A percentile compares a stretch with the other conserved stretches of the same genome.
These are phyloP conservation scores for Serranus cabrilla DNA, from an alignment of 2,797 vertebrate genomes.

Conservation along the genomic window DNA sequence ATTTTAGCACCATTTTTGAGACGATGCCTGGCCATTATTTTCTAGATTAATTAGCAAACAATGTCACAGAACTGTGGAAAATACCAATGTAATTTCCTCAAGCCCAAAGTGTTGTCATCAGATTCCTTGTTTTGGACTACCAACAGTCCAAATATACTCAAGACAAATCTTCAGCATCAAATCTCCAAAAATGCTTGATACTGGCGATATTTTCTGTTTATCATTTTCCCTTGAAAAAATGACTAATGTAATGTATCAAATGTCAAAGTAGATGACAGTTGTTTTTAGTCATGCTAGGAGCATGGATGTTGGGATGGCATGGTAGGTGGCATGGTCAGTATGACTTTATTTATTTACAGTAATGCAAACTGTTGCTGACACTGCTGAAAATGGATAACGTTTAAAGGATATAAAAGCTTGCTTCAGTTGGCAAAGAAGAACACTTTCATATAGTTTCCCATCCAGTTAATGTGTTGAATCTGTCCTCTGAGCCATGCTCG, in stretches of 20 bases:
- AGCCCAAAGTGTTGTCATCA: not conserved
- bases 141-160: not conserved
- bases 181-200: not conserved
- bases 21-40: not conserved
- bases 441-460: constrained; percentile 14
- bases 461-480: constrained; percentile 1
- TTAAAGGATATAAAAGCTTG: constrained; percentile 4
- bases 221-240: too few relatives aligned
- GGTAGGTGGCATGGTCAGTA: too few relatives aligned
- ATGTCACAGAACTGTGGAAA: not conserved
- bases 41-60: not conserved
- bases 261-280: too few relatives aligned
- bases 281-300: too few relatives aligned
- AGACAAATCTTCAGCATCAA: not conserved
- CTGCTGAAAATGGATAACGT: constrained; percentile 1
- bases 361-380: constrained; percentile 14
- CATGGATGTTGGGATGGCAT: too few relatives aligned
- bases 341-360: not conserved
- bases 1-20: constrained; percentile 3
- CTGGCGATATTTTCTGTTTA: too few relatives aligned
- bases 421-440: not conserved
- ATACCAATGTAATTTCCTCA: not conserved
- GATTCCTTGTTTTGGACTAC: not conserved
- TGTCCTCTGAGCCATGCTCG: not conserved
- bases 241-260: too few relatives aligned